phyloP scores from a whole-genome alignment of 92 coral and sea anemone species.

The Paramuricea clavata region DNA sequence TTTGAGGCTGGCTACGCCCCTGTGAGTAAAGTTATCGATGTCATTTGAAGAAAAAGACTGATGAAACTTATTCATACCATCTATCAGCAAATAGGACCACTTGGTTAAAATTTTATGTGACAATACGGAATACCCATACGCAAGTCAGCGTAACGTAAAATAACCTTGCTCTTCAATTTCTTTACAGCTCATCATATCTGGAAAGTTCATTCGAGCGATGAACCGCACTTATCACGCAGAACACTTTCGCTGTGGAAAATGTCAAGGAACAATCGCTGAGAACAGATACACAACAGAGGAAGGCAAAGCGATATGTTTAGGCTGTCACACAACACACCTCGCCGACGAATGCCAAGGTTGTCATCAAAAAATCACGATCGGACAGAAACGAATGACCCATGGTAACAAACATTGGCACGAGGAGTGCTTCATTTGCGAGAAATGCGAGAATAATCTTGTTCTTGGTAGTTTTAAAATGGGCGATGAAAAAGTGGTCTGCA shows the following conservation, averaged over 20 bases:
- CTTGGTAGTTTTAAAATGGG: constrained; percentile 32
- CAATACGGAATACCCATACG: too few relatives aligned
- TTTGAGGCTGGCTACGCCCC: too few relatives aligned
- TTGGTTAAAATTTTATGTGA: too few relatives aligned
- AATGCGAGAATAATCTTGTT: constrained; percentile 18
- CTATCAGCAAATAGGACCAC: neutral
- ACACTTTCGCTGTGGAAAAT: constrained; percentile 96
- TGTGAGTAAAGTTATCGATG: too few relatives aligned
- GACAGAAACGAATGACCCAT: constrained; percentile 23
- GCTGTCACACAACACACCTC: constrained; percentile 28
- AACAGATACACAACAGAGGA: constrained; percentile 36
- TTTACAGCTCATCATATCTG: constrained; percentile 85
- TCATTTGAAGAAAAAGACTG: neutral
- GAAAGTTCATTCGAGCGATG: constrained; percentile 87
- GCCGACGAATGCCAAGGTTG: constrained; percentile 35
- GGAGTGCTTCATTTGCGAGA: constrained; percentile 43
- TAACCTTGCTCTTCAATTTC: neutral
- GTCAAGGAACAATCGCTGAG: constrained; percentile 85
- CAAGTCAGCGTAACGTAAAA: neutral
- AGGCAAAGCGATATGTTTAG: constrained; percentile 9
- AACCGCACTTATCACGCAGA: constrained; percentile 93
- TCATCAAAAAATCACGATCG: constrained; percentile 29
- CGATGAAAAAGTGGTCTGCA: constrained; percentile 29
- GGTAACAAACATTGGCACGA: constrained; percentile 31
- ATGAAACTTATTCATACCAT: neutral